Evolutionary conservation across 2,888 invertebrate species (phyloP).

Genomic region (Parapristionchus giblindavisi): DNA sequence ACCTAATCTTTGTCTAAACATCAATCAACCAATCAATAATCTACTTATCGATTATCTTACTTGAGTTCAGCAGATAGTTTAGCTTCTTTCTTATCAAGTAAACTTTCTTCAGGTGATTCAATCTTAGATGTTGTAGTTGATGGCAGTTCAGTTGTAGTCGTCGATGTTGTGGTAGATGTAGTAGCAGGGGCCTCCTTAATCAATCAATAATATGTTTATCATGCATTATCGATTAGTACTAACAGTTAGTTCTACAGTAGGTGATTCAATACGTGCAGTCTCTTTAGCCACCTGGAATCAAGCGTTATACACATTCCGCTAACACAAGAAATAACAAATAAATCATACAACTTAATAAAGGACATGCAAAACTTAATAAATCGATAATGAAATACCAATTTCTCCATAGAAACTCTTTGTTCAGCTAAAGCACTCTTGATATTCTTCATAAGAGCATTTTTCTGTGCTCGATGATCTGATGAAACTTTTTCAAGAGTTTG

Average conservation of each 20-base stretch:
- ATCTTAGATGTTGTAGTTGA: neutral
- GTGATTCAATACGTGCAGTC: too few species aligned
- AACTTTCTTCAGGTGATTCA: neutral
- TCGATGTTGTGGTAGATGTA: neutral
- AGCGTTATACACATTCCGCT: too few species aligned
- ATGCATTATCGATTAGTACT: too few species aligned
- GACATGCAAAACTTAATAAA: too few species aligned
- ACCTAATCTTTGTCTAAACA: slow-evolving; percentile 22
- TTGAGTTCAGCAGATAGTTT: slow-evolving; percentile 23
- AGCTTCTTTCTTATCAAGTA: slow-evolving; percentile 33
- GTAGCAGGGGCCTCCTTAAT: slow-evolving; percentile 19
- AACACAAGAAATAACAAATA: too few species aligned
- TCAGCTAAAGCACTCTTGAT: slow-evolving; percentile 37
- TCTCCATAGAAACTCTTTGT: slow-evolving; percentile 36
- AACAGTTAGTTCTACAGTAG: too few species aligned
- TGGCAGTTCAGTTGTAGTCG: neutral
- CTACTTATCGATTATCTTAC: neutral
- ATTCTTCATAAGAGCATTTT: slow-evolving; percentile 37
- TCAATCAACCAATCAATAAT: neutral
- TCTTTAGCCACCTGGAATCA: too few species aligned
- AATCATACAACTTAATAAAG: too few species aligned
- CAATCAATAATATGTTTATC: too few species aligned
- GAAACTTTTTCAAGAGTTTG: slow-evolving; percentile 32
- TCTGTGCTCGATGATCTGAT: slow-evolving; percentile 28
- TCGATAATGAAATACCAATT: too few species aligned